phyloP scores from a whole-genome alignment of 2,888 invertebrate species.

The Philaethria dido region DNA sequence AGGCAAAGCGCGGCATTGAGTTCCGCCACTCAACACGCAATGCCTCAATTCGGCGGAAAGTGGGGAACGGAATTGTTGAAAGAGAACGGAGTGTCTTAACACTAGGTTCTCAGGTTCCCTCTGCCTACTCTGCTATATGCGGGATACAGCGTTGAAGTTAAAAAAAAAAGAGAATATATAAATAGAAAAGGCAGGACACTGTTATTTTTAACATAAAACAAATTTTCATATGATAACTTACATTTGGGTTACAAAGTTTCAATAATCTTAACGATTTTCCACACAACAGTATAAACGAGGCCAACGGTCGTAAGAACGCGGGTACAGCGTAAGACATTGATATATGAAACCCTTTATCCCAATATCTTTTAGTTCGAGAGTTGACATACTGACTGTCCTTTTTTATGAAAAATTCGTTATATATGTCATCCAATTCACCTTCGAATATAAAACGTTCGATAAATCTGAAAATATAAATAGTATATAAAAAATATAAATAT shows the following conservation, averaged over 20 bases:
- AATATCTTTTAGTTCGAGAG: slow-evolving; percentile 85
- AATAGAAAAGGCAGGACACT: no score
- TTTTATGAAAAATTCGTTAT: slow-evolving; percentile 93
- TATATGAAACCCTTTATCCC: slow-evolving; percentile 86
- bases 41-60: no score
- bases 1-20: no score
- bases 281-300: slow-evolving; percentile 87
- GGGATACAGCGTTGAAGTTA: no score
- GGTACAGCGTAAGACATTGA: slow-evolving; percentile 84
- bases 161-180: no score
- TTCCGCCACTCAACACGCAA: no score
- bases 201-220: no score
- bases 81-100: no score
- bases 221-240: slow-evolving; percentile 62
- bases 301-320: slow-evolving; percentile 86
- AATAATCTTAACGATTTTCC: slow-evolving; percentile 89
- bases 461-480: slow-evolving; percentile 85
- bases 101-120: no score
- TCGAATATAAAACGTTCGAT: slow-evolving; percentile 94
- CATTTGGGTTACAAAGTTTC: slow-evolving; percentile 87
- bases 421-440: slow-evolving; percentile 91
- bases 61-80: no score
- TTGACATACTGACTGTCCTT: slow-evolving; percentile 86
- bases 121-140: no score
- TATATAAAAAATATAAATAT: no score